These are phyloP conservation scores for Sapayoa aenigma DNA, from an alignment of 2,113 vertebrate genomes.

Conservation along the genomic window DNA sequence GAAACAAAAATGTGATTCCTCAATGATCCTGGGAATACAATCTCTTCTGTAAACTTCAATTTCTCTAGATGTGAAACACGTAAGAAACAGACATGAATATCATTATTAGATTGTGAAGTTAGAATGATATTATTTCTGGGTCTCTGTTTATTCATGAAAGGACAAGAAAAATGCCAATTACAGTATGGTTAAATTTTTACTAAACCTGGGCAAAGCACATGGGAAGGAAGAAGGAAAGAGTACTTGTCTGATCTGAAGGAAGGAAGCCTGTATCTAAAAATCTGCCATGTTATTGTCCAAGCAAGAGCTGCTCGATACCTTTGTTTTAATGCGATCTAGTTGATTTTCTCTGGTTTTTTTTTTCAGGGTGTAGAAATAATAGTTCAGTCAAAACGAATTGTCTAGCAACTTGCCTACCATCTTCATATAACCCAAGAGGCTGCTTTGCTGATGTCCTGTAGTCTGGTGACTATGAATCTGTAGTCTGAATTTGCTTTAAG, in stretches of 20 bases:
- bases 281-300: neutral
- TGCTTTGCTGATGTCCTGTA: neutral
- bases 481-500: neutral
- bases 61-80: neutral
- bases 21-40: neutral
- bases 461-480: neutral
- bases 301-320: neutral
- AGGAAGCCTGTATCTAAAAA: neutral
- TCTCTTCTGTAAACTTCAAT: neutral
- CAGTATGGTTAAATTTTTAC: neutral
- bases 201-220: neutral
- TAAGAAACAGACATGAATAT: neutral
- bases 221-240: neutral
- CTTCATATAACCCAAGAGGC: neutral
- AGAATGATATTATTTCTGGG: neutral
- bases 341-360: neutral
- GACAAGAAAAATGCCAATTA: neutral
- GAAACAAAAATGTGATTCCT: rapidly evolving
- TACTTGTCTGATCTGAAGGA: neutral
- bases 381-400: neutral
- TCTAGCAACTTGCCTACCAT: neutral
- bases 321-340: neutral
- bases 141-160: neutral
- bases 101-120: neutral
- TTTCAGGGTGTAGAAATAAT: neutral